Evolutionary conservation across 53 echinoderm and acorn worm species (phyloP).

Genomic region (Echinarachnius parma): DNA sequence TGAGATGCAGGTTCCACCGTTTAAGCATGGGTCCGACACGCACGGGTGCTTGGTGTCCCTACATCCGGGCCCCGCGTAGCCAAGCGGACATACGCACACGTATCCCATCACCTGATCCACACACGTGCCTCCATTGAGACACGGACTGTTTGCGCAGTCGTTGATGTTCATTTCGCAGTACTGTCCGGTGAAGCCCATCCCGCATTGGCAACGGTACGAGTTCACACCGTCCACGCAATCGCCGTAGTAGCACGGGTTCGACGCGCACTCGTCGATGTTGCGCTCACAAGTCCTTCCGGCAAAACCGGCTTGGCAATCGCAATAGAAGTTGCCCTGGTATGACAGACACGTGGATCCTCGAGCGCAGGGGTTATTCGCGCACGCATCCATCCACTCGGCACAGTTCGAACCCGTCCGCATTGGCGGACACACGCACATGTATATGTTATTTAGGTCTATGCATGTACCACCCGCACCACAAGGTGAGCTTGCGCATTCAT

Average conservation of each 20-base stretch:
- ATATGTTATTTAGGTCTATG: slow-evolving; percentile 53
- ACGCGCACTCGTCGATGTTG: slow-evolving; percentile 84
- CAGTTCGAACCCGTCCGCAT: slow-evolving; percentile 65
- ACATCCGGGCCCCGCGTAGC: slow-evolving; percentile 71
- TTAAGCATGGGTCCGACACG: slow-evolving; percentile 63
- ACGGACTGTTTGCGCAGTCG: slow-evolving; percentile 71
- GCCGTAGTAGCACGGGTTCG: slow-evolving; percentile 80
- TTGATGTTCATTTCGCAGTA: slow-evolving; percentile 76
- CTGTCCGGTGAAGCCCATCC: slow-evolving; percentile 67
- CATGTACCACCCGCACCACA: slow-evolving; percentile 68
- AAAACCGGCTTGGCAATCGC: slow-evolving; percentile 70
- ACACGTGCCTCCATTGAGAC: slow-evolving; percentile 74
- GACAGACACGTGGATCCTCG: slow-evolving; percentile 63
- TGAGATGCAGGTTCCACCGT: slow-evolving; percentile 68
- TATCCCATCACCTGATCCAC: slow-evolving; percentile 93
- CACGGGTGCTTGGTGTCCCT: slow-evolving; percentile 67
- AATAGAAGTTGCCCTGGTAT: slow-evolving; percentile 48
- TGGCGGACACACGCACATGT: slow-evolving; percentile 71
- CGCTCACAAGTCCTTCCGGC: slow-evolving; percentile 62
- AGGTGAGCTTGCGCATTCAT: slow-evolving; percentile 57
- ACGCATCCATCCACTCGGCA: slow-evolving; percentile 70
- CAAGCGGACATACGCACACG: slow-evolving; percentile 78
- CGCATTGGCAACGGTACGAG: slow-evolving; percentile 65
- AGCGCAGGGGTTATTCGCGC: slow-evolving; percentile 58
- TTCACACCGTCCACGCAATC: slow-evolving; percentile 77